Evolutionary conservation across 2,113 vertebrate genomes (phyloP).

Genomic region (Varanus komodoensis): DNA sequence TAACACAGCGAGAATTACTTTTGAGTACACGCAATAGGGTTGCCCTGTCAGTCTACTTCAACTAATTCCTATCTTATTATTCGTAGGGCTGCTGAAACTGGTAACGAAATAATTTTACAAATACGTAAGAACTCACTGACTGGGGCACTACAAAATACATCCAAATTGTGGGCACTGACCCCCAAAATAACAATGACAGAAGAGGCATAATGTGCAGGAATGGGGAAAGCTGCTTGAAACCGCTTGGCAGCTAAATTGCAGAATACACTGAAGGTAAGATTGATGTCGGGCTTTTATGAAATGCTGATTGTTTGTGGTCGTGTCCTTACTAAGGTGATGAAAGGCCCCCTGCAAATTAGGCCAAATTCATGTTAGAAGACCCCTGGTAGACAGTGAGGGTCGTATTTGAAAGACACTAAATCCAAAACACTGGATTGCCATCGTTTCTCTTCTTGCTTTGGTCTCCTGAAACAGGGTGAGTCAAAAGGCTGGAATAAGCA

Average conservation of each 20-base stretch:
- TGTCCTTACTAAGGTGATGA: conserved; percentile 43
- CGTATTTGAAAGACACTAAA: conserved; percentile 57
- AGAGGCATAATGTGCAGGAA: conserved; percentile 47
- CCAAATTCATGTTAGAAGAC: conserved; percentile 5
- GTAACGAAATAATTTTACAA: not conserved
- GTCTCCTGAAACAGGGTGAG: conserved; percentile 33
- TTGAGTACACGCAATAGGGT: not conserved
- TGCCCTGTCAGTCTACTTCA: not conserved
- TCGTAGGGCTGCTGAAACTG: not conserved
- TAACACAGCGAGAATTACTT: not conserved
- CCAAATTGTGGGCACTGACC: conserved; percentile 43
- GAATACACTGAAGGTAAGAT: conserved; percentile 38
- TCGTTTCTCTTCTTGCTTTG: conserved; percentile 45
- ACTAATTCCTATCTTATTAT: not conserved
- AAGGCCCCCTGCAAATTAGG: conserved; percentile 60
- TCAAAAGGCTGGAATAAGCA: conserved; percentile 45
- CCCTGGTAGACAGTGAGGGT: conserved; percentile 56
- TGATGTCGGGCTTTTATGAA: conserved; percentile 62
- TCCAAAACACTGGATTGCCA: conserved; percentile 60
- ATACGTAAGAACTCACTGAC: conserved; percentile 23
- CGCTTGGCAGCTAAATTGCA: conserved; percentile 52
- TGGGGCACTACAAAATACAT: not conserved
- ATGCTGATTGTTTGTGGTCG: conserved; percentile 42
- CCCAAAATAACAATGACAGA: conserved; percentile 44
- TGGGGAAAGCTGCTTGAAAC: conserved; percentile 55